Evolutionary conservation across 2,113 vertebrate genomes (phyloP).

Genomic region (Charina bottae): DNA sequence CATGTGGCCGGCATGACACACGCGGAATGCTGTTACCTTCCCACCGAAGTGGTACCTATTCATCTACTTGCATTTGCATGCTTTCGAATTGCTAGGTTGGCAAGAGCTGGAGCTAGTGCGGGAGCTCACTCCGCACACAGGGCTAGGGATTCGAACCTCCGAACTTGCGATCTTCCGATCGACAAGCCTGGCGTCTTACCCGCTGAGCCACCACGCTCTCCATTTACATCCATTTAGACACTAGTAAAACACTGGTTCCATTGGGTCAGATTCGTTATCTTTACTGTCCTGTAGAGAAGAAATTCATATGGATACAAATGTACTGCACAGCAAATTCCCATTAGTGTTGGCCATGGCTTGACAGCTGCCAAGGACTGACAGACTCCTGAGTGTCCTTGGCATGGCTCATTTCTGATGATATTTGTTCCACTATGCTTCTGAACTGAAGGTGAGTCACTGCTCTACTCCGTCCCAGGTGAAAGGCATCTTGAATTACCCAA

Average conservation of each 20-base stretch:
- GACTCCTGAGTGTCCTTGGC: neutral
- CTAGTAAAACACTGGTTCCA: neutral
- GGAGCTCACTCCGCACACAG: no score
- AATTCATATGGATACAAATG: neutral
- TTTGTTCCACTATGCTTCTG: neutral
- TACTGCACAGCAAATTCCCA: neutral
- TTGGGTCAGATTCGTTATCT: neutral
- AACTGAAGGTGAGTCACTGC: neutral
- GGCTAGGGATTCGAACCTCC: no score
- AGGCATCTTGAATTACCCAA: neutral
- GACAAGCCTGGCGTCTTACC: no score
- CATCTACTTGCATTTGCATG: no score
- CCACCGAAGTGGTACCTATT: no score
- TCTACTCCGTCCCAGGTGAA: neutral
- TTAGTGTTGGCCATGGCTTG: neutral
- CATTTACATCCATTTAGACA: neutral
- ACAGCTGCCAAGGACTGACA: neutral
- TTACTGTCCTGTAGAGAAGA: neutral
- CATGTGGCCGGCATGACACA: no score
- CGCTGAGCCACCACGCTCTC: no score
- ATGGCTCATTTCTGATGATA: neutral
- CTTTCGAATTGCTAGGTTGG: no score
- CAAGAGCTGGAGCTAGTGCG: no score
- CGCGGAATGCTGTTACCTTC: no score
- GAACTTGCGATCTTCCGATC: no score